Evolutionary conservation across 92 coral and sea anemone species (phyloP), one percentile per base, ranked within the genome.

Genomic region (Anthopleura xanthogrammica): DNA sequence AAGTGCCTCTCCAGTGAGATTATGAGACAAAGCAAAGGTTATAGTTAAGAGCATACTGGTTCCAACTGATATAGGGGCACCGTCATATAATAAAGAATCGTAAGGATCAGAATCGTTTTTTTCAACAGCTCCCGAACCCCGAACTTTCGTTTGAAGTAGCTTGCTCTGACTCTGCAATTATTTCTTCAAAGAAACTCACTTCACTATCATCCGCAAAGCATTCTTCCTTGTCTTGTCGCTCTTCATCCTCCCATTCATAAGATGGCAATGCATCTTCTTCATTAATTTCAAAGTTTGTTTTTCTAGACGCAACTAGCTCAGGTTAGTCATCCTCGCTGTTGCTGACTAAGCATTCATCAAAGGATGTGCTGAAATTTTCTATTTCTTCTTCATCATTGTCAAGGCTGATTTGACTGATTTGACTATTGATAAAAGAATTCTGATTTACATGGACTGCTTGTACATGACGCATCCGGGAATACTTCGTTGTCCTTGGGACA

Each of bases 1-100:
- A 84, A n/a, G 62, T 84, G 87, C 87, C 52, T 77, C 87, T 50
- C 82, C 87, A 84, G 87, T 84, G 75, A 84, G 87, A 41, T 79
- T 74, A 52, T 83, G 86, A 52, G 75, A 71, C 64, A 74, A 78
- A 50, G 79, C 81, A 50, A 83, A 83, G 62, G 73, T 83, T 78
- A 76, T 39, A 74, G 64, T 76, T 77, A 83, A 83, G 76, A 76
- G 73, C 78, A 83, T 83, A 50, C 81, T 83, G 58, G 36, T 77
- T 46, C 62, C 60, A 43, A 77, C 80, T 77, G 80, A 46, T 52
- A 77, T 43, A 14, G 80, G 80, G 40, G 80, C 60, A 43, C 3
- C 80, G 56, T 77, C 80, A 50, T 77, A 77, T 23, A 77, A 77
- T 77, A 52, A 52, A 23, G 60, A 52, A 50, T 77, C 80, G 16